Evolutionary conservation across 2,797 vertebrate species (phyloP), one percentile per base, ranked within the genome.

Genomic region (Paratrypauchen microcephalus): DNA sequence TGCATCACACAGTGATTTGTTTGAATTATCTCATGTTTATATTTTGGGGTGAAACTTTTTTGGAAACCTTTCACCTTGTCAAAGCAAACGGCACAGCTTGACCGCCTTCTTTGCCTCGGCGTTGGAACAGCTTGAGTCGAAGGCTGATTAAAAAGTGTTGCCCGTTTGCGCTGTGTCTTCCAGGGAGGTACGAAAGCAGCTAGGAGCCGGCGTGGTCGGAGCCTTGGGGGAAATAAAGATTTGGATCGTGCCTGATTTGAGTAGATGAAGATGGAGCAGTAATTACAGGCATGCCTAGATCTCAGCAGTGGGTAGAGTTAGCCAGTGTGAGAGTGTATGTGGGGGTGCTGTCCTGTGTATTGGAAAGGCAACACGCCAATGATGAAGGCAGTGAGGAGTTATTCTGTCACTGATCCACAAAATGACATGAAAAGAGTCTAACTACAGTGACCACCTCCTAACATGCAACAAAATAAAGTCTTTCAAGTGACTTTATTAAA

Each of bases 281-380:
- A 93, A 94, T 93, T 93, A 93, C 89, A 90, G 89, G 80, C 88
- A 88, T 87, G 58, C 87, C 87, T 88, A 88, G 90, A 92, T 92
- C 91, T 80, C 83, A 69, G 82, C 86, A 81, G 91, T 88, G 86
- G 88, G 90, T 83, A 78, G 70, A 24, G 78, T 73, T 30, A 78
- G 67, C 65, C 72, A 63, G 79, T 77, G 86, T 78, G 82, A 24
- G 79, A 77, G 77, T 81, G 85, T 87, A 80, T 84, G 82, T 36
- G 81, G 79, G 80, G 73, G 86, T 73, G 71, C 78, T 74, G 82
- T 80, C 82, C 77, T 86, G 89, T 85, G 85, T 89, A 83, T 88
- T 87, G 83, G 83, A 74, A 58, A 74, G 79, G 82, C 65, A 9
- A 83, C 68, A 61, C 39, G 59, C 70, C 48, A 76, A 82, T 89